Conservation (phyloP, 1,140 invertebrate genomes). For the Drosophila ficusphila region DNA sequence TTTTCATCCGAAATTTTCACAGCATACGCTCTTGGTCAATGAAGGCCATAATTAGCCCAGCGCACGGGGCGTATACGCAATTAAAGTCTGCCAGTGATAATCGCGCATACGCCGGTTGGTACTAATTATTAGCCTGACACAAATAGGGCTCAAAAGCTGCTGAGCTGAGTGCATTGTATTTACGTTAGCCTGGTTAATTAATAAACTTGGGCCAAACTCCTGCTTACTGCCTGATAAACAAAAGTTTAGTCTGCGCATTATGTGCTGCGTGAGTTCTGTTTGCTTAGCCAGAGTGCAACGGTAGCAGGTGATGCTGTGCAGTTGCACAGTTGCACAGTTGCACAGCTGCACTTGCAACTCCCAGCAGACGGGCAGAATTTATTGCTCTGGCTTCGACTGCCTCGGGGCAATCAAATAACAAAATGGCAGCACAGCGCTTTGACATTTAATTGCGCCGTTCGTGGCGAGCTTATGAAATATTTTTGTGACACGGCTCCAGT, state of each 20-base stretch:
- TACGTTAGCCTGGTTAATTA: slow-evolving; percentile 32
- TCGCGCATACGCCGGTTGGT: slow-evolving; percentile 46
- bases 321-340: too few relatives aligned
- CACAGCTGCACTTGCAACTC: slow-evolving; percentile 23
- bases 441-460: slow-evolving; percentile 54
- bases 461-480: slow-evolving; percentile 52
- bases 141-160: slow-evolving; percentile 4
- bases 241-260: slow-evolving; percentile 6
- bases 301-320: slow-evolving; percentile 16
- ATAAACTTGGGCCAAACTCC: slow-evolving; percentile 19
- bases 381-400: slow-evolving; percentile 45
- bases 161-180: neutral
- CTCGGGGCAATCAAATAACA: slow-evolving; percentile 54
- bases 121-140: slow-evolving; percentile 7
- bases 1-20: neutral
- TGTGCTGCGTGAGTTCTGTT: neutral
- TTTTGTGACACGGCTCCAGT: slow-evolving; percentile 34
- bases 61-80: slow-evolving; percentile 41
- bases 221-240: neutral
- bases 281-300: slow-evolving; percentile 32
- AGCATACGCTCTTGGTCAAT: slow-evolving; percentile 14
- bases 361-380: slow-evolving; percentile 42
- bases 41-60: slow-evolving; percentile 35
- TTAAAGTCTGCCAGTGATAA: slow-evolving; percentile 24
- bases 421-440: slow-evolving; percentile 52